phyloP scores from a whole-genome alignment of 2,888 invertebrate species.

The Acanthacorydalis orientalis region DNA sequence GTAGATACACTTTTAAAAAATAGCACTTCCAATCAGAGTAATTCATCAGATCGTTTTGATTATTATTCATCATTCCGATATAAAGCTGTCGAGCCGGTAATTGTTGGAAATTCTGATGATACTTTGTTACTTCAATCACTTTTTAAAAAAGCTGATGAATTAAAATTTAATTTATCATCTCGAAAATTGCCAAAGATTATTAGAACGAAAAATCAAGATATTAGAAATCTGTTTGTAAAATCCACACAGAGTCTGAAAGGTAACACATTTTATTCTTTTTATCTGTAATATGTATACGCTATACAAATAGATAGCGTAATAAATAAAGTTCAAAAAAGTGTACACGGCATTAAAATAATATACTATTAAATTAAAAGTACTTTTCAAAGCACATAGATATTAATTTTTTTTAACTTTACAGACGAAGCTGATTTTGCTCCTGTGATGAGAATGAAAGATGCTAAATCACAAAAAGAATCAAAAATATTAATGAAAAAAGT shows the following conservation, averaged over 20 bases:
- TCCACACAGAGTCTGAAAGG: background rate
- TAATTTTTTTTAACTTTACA: no score
- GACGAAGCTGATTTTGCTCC: no score
- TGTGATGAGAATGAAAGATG: no score
- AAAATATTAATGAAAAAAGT: no score
- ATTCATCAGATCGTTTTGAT: background rate
- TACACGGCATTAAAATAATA: no score
- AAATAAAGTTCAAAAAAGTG: background rate
- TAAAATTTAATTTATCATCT: conserved; percentile 3
- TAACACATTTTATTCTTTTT: background rate
- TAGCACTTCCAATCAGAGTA: background rate
- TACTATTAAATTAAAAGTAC: no score
- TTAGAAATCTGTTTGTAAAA: conserved; percentile 1
- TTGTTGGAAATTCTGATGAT: background rate
- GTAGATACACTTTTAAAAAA: background rate
- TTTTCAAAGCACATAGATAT: no score
- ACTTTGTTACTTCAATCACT: background rate
- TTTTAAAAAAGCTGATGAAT: background rate
- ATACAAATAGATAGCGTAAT: background rate
- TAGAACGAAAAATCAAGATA: conserved; percentile 3
- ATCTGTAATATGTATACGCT: background rate
- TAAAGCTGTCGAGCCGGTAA: no score
- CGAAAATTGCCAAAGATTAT: background rate
- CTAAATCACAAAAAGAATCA: no score
- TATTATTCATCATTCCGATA: no score